Conservation (phyloP, 2,113 vertebrate genomes). For the Pelvicachromis taeniatus region DNA sequence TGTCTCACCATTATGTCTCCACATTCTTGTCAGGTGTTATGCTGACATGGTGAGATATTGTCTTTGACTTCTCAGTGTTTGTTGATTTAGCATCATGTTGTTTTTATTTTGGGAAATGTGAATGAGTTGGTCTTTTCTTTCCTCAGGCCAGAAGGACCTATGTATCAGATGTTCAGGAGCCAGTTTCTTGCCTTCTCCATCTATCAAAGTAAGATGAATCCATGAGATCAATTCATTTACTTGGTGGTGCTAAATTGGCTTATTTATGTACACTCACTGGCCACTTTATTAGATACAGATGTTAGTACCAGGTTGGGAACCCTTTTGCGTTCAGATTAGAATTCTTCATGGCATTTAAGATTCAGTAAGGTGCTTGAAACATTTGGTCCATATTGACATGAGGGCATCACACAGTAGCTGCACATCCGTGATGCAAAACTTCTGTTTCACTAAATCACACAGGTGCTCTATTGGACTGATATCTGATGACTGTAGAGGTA, state of each 20-base stretch:
- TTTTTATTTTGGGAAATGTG: neutral
- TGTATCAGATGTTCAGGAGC: constrained; percentile 95
- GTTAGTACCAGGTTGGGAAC: neutral
- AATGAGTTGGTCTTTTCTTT: neutral
- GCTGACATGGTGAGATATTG: constrained; percentile 87
- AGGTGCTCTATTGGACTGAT: neutral
- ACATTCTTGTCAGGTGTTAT: constrained; percentile 96
- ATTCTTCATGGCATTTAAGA: neutral
- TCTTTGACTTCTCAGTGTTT: neutral
- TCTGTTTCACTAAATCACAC: neutral
- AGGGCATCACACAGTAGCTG: neutral
- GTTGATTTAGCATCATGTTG: neutral
- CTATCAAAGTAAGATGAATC: constrained; percentile 89
- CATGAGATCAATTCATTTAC: neutral
- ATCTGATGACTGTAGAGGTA: neutral
- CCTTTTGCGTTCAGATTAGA: too few species aligned
- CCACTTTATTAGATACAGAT: neutral
- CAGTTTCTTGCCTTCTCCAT: constrained; percentile 97
- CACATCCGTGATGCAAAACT: neutral
- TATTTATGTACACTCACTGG: neutral
- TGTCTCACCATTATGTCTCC: constrained; percentile 95
- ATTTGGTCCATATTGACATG: neutral
- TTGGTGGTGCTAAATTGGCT: neutral
- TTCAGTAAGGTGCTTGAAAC: neutral
- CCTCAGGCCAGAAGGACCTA: constrained; percentile 88